phyloP scores from a whole-genome alignment of 2,888 invertebrate genomes.

The Athrips mouffetella region DNA sequence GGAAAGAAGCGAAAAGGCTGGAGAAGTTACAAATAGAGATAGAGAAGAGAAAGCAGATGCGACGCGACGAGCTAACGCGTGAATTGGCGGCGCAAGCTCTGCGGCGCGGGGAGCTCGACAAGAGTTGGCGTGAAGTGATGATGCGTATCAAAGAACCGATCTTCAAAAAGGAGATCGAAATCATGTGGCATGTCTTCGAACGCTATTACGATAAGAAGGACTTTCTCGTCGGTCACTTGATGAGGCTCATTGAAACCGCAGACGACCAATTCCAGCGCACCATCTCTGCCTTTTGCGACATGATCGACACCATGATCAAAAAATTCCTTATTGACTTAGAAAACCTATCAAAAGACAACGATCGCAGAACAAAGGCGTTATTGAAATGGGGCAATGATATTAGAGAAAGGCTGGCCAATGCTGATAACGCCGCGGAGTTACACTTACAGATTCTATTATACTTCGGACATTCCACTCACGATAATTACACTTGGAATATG shows the following conservation, averaged over 20 bases:
- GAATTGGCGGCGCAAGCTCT: conserved; percentile 53
- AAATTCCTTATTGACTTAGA: conserved; percentile 61
- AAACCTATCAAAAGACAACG: conserved; percentile 48
- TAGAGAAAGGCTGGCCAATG: conserved; percentile 36
- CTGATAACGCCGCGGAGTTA: conserved; percentile 59
- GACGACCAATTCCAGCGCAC: conserved; percentile 82
- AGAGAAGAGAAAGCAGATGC: conserved; percentile 45
- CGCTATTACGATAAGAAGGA: conserved; percentile 79
- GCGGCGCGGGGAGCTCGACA: conserved; percentile 50
- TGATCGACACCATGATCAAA: conserved; percentile 79
- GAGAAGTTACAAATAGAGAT: conserved; percentile 47
- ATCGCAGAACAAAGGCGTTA: conserved; percentile 40
- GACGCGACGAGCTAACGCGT: conserved; percentile 53
- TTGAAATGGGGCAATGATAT: conserved; percentile 48
- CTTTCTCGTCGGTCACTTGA: conserved; percentile 72
- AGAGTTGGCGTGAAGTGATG: conserved; percentile 59
- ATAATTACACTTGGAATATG: conserved; percentile 55
- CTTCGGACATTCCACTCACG: conserved; percentile 53
- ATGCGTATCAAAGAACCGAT: conserved; percentile 63
- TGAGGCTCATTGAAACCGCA: conserved; percentile 78
- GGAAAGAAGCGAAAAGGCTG: conserved; percentile 54
- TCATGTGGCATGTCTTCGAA: conserved; percentile 73
- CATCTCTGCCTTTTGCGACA: conserved; percentile 80
- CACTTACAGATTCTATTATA: conserved; percentile 61
- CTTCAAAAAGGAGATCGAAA: conserved; percentile 57